Evolutionary conservation across 1,140 invertebrate species (phyloP), one percentile per base, ranked within the genome.

Genomic region (Eulimnadia texana): DNA sequence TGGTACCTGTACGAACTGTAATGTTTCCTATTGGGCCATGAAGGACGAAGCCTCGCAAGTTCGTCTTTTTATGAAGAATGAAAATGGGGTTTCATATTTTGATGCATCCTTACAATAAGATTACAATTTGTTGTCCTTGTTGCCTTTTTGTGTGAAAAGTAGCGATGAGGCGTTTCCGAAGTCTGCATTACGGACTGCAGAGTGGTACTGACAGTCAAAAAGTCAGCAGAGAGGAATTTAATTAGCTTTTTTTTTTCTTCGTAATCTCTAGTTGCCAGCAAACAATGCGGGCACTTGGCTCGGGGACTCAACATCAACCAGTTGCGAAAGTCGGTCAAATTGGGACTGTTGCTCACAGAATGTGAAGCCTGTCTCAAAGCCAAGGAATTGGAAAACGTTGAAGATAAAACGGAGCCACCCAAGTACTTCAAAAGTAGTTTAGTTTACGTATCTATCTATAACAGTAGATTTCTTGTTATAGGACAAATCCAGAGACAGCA

Each of bases 241-340:
- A n/a, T n/a, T n/a, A n/a, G n/a, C n/a, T n/a, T n/a, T n/a, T n/a
- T n/a, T n/a, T n/a, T n/a, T n/a, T n/a, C n/a, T n/a, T n/a, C n/a
- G n/a, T n/a, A n/a, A n/a, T n/a, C n/a, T n/a, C n/a, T n/a, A 51
- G 59, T 66, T 67, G 20, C 60, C 67, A 67, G 65, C 10, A 58
- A 51, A 68, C 67, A 59, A 66, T 90, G 87, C 71, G 74, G 75
- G 64, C 86, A 89, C 70, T 76, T 86, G 52, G 75, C 76, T 3
- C 85, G 84, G 69, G 76, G 84, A 1, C 78, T 86, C 3, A 83
- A 85, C 69, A 68, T 84, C 49, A 72, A 72, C 3, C 76, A 75
- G 49, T 70, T 88, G 56, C 82, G 80, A 65, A 85, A 84, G 66
- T 68, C 72, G 2, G 64, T 88, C 2, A 80, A 79, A 66, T 69